Conservation (phyloP, 1,140 invertebrate genomes). For the Zaprionus vittiger region DNA sequence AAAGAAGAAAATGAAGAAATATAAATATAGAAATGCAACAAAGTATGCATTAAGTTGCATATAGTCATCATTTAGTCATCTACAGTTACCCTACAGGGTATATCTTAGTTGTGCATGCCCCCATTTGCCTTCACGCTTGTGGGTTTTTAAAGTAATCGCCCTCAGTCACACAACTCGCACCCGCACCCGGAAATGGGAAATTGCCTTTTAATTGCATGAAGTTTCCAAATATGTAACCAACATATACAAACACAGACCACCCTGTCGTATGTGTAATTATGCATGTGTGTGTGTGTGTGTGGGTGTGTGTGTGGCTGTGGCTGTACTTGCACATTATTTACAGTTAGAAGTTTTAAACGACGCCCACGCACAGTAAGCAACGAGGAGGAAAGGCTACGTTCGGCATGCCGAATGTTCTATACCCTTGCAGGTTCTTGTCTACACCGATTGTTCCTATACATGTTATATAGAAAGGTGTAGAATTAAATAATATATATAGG, state of each 20-base stretch:
- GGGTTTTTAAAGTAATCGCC: slow-evolving; percentile 50
- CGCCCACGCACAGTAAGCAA: slow-evolving; percentile 1
- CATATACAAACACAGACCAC: slow-evolving; percentile 21
- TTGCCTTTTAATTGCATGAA: slow-evolving; percentile 73
- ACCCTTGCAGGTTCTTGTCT: no score
- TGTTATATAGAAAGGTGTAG: no score
- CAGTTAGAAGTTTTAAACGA: slow-evolving; percentile 37
- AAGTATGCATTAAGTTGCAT: no score
- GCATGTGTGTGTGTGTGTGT: slow-evolving; percentile 25
- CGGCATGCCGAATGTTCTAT: no score
- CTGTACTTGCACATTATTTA: slow-evolving; percentile 39
- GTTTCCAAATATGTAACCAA: slow-evolving; percentile 52
- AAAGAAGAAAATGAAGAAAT: no score
- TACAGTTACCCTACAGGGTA: neutral
- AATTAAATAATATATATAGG: no score
- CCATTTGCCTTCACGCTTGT: neutral
- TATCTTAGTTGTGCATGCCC: neutral
- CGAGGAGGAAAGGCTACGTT: no score
- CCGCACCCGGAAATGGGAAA: slow-evolving; percentile 50
- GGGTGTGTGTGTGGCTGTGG: slow-evolving; percentile 16
- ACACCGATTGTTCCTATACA: no score
- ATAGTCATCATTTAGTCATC: no score
- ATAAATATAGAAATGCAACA: no score
- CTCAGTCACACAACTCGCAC: slow-evolving; percentile 44
- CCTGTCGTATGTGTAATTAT: neutral